Evolutionary conservation across 2,113 vertebrate species (phyloP), one percentile per base, ranked within the genome.

Genomic region (Eulemur rufifrons): DNA sequence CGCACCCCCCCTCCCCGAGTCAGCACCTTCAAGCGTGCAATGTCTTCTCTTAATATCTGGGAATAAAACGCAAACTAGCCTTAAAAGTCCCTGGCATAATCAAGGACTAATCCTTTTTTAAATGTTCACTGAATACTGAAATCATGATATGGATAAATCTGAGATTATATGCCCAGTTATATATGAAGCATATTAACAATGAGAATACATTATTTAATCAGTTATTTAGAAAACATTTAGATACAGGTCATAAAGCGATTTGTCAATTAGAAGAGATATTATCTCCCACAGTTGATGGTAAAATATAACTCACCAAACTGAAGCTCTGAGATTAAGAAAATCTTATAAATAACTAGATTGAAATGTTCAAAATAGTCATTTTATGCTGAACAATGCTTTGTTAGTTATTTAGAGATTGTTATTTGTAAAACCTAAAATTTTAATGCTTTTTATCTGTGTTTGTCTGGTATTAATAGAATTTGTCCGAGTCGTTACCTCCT

Each of bases 341-440:
- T 68, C 27, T 78, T 95, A 92, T 45, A 95, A 80, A 42, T 95
- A 87, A 82, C 52, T 93, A 77, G 14, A 42, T 73, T 82, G 73
- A 92, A 94, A 88, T 95, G 17, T 25, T 96, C n/a, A 82, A 83
- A 96, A n/a, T 50, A 56, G 37, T 83, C 21, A 29, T 77, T 94
- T 96, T 76, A 50, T 66, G 56, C 86, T 93, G 23, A 94, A 52
- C 37, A 86, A 0, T 66, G 11, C n/a, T 95, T 81, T 92, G 13
- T 93, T 80, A 68, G 50, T 56, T 96, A 86, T 89, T 91, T 93
- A 77, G 50, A 97, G 45, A 50, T 76, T 95, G 17, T 74, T 91
- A 27, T 74, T 82, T 96, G 13, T 29, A 93, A 80, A 89, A 68
- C 50, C 34, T 39, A 78, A 82, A 4, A 54, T 54, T 9, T 34